phyloP scores from a whole-genome alignment of 2,888 invertebrate genomes.

The Drosophila borealis region DNA sequence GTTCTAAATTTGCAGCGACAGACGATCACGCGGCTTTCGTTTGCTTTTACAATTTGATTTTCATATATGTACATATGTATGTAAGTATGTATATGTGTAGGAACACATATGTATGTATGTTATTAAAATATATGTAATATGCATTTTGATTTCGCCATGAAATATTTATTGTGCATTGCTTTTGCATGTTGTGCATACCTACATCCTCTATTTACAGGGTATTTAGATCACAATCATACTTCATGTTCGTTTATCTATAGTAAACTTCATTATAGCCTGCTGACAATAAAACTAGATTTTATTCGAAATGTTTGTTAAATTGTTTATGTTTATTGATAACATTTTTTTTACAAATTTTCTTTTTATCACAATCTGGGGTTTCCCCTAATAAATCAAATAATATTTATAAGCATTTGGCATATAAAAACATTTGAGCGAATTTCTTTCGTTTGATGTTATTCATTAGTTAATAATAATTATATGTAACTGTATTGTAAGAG shows the following conservation, averaged over 20 bases:
- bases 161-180: conserved; percentile 55
- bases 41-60: conserved; percentile 62
- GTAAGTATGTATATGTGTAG: conserved; percentile 7
- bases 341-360: no score
- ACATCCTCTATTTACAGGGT: not conserved
- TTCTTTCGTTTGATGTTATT: not conserved
- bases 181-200: conserved; percentile 9
- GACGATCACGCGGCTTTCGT: conserved; percentile 57
- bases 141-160: conserved; percentile 41
- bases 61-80: conserved; percentile 13
- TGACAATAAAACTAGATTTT: no score
- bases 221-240: not conserved
- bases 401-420: not conserved
- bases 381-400: not conserved
- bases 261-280: not conserved
- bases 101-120: not conserved
- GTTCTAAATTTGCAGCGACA: conserved; percentile 38
- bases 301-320: no score
- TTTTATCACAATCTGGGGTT: not conserved
- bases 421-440: not conserved
- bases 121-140: conserved; percentile 9
- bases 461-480: not conserved
- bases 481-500: not conserved
- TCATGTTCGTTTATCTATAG: not conserved
- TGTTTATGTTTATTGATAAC: no score